Conservation (phyloP, 2,113 vertebrate genomes). For the Spilogale gracilis region DNA sequence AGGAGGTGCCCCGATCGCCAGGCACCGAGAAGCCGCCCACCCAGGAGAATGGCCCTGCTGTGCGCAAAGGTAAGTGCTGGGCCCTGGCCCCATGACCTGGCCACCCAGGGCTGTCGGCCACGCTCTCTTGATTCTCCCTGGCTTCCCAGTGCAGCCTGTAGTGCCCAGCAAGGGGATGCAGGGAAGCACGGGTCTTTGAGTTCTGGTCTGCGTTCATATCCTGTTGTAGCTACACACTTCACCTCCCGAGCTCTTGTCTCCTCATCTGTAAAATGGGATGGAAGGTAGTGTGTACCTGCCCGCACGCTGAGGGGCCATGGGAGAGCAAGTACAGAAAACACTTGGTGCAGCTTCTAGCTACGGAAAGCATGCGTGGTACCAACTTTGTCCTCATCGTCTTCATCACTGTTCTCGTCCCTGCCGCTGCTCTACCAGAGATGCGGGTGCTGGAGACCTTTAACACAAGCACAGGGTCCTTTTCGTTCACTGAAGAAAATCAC, state of each 20-base stretch:
- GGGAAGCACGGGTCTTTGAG: rapidly evolving
- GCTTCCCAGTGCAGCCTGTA: background rate
- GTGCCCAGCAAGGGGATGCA: rapidly evolving
- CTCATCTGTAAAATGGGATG: background rate
- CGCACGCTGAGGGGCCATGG: rapidly evolving
- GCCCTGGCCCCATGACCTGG: rapidly evolving
- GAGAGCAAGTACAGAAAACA: rapidly evolving
- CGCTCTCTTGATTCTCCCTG: rapidly evolving
- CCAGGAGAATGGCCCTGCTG: constrained; percentile 89
- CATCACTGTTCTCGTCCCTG: rapidly evolving
- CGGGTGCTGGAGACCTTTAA: rapidly evolving
- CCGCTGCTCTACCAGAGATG: rapidly evolving
- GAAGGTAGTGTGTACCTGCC: rapidly evolving
- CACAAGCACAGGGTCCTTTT: background rate
- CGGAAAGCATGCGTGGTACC: rapidly evolving
- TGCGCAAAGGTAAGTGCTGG: constrained; percentile 89
- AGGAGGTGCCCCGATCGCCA: constrained; percentile 87
- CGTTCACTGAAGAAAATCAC: background rate
- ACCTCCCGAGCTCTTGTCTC: background rate
- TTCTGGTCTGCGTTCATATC: background rate
- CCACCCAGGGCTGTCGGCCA: rapidly evolving
- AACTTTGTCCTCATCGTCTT: rapidly evolving
- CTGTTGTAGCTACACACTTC: rapidly evolving
- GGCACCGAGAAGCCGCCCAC: constrained; percentile 86
- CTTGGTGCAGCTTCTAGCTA: rapidly evolving